These are phyloP conservation scores for Meghimatium bilineatum DNA, from an alignment of 2,888 invertebrate species.

Conservation along the genomic window DNA sequence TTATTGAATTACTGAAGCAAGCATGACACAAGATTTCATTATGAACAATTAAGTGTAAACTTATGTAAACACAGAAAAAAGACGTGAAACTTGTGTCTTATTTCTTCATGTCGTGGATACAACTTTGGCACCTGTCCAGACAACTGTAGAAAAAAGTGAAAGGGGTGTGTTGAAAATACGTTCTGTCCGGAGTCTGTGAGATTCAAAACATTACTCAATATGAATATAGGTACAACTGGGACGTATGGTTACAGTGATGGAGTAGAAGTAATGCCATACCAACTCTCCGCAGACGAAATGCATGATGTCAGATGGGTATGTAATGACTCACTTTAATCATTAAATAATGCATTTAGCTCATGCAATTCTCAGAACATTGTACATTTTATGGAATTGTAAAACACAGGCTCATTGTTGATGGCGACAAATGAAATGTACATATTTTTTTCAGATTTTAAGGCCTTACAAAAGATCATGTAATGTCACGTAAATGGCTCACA, in stretches of 20 bases:
- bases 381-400: too few species aligned
- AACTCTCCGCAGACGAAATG: conserved; percentile 10
- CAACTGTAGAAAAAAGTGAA: background rate
- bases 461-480: too few species aligned
- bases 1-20: too few species aligned
- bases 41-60: background rate
- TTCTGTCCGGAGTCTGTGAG: background rate
- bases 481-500: too few species aligned
- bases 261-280: conserved; percentile 17
- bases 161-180: background rate
- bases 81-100: background rate
- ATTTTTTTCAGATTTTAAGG: too few species aligned
- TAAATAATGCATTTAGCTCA: too few species aligned
- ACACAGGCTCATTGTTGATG: too few species aligned
- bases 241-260: conserved; percentile 16
- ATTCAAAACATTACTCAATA: background rate
- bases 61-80: background rate
- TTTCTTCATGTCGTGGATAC: background rate
- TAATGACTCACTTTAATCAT: background rate
- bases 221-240: background rate
- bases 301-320: conserved; percentile 26
- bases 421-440: too few species aligned
- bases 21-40: too few species aligned
- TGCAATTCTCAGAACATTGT: too few species aligned
- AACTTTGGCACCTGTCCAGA: background rate